phyloP scores from a whole-genome alignment of 2,888 invertebrate species.

The Meiosimyza decipiens region DNA sequence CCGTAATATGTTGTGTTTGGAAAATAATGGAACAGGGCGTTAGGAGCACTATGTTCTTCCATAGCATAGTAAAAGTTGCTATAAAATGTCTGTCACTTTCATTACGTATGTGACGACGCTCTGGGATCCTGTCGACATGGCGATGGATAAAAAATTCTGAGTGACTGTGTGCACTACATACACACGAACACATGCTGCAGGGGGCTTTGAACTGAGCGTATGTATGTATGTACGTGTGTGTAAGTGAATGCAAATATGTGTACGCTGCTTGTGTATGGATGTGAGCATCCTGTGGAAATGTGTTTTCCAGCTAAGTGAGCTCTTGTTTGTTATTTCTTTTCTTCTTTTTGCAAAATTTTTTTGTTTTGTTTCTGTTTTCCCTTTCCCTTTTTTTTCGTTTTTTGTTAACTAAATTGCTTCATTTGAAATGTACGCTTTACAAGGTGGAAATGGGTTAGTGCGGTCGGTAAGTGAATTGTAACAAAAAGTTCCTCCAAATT shows the following conservation, averaged over 20 bases:
- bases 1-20: no score
- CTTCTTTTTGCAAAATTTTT: slow-evolving; percentile 1
- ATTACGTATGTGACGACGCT: slow-evolving; percentile 10
- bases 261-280: slow-evolving; percentile 15
- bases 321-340: slow-evolving; percentile 8
- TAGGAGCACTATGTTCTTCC: no score
- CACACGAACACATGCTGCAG: slow-evolving; percentile 20
- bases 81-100: slow-evolving; percentile 21
- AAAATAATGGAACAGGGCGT: no score
- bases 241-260: slow-evolving; percentile 27
- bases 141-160: background rate
- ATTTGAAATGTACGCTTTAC: no score
- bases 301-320: slow-evolving; percentile 13
- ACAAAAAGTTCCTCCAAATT: background rate
- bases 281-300: slow-evolving; percentile 18
- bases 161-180: background rate
- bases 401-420: no score
- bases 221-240: background rate
- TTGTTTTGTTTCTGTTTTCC: slow-evolving; percentile 14
- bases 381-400: background rate
- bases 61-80: no score
- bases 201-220: slow-evolving; percentile 41
- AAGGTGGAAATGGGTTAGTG: no score
- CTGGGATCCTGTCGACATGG: background rate
- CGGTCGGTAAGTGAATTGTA: slow-evolving; percentile 1